These are phyloP conservation scores for Dasypolia templi DNA, from an alignment of 2,888 invertebrate genomes.

Conservation along the genomic window DNA sequence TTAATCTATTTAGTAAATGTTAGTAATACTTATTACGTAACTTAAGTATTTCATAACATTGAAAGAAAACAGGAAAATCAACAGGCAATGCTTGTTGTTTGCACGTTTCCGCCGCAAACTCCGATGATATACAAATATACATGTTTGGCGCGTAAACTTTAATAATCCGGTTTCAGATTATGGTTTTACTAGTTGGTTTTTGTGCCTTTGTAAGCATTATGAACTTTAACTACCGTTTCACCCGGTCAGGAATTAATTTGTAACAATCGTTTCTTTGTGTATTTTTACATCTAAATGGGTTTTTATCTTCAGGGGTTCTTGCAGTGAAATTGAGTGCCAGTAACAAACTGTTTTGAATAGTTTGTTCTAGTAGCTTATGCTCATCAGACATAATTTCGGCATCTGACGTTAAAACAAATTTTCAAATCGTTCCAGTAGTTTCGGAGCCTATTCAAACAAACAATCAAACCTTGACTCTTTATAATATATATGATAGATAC, in stretches of 20 bases:
- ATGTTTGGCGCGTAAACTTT: constrained; percentile 22
- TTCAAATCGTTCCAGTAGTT: too few relatives aligned
- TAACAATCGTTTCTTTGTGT: neutral
- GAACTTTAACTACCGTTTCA: neutral
- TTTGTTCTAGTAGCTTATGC: too few relatives aligned
- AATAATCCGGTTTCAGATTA: constrained; percentile 10
- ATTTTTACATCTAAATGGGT: too few relatives aligned
- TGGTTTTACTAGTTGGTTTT: neutral
- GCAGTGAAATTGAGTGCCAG: too few relatives aligned
- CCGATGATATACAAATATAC: constrained; percentile 22
- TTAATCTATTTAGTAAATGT: constrained; percentile 19
- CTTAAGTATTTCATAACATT: constrained; percentile 44
- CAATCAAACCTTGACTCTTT: too few relatives aligned
- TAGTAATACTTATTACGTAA: constrained; percentile 24
- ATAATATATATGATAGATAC: neutral
- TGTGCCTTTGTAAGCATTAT: neutral
- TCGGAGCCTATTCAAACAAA: too few relatives aligned
- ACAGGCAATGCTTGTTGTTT: constrained; percentile 52
- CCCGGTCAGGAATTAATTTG: neutral
- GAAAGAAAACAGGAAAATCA: constrained; percentile 28
- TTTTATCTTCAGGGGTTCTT: neutral
- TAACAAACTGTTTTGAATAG: neutral
- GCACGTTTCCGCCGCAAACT: constrained; percentile 12
- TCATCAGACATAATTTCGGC: too few relatives aligned
- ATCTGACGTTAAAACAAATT: too few relatives aligned